phyloP scores from a whole-genome alignment of 2,888 invertebrate genomes.

The Nebria salina region DNA sequence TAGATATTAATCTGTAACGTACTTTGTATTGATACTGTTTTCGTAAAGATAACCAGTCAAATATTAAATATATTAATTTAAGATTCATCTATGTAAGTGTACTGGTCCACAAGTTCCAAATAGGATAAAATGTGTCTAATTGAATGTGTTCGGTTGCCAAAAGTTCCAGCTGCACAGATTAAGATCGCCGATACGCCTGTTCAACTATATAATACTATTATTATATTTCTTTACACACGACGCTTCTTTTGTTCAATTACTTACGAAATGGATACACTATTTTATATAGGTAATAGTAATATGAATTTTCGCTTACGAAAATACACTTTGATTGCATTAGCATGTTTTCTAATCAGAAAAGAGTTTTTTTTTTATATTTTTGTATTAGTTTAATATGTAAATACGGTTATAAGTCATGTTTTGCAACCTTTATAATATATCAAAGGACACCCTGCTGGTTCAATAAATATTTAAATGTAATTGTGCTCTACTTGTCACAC shows the following conservation, averaged over 20 bases:
- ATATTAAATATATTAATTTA: neutral
- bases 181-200: neutral
- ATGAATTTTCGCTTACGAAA: too few relatives aligned
- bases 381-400: neutral
- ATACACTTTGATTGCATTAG: too few relatives aligned
- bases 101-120: neutral
- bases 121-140: conserved; percentile 1
- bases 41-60: neutral
- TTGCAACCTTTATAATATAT: neutral
- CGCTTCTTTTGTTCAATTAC: neutral
- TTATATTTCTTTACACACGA: neutral
- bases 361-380: neutral
- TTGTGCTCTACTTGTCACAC: neutral
- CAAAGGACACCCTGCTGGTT: neutral
- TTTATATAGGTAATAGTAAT: too few relatives aligned
- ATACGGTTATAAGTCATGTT: neutral
- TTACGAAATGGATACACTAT: neutral
- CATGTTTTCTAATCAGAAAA: too few relatives aligned
- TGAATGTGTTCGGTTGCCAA: neutral
- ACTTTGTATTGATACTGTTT: too few relatives aligned
- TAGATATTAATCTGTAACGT: neutral
- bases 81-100: neutral
- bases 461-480: neutral
- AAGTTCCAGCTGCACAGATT: neutral
- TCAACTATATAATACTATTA: neutral